phyloP scores from a whole-genome alignment of 1,140 invertebrate species.

The Bombus picipes region DNA sequence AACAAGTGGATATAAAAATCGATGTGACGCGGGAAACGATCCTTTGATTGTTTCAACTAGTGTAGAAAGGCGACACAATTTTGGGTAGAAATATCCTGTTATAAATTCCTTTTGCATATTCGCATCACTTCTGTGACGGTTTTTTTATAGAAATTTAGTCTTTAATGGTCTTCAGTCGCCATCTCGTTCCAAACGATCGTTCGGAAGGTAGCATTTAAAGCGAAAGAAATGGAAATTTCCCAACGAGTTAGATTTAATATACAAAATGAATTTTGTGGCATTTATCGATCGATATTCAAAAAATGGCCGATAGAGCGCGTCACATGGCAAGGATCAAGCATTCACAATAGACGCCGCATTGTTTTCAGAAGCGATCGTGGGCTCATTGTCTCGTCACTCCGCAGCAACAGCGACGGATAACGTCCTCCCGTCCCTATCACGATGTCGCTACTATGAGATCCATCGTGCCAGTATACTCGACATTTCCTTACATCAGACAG shows the following conservation, averaged over 20 bases:
- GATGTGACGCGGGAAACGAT: too few relatives aligned
- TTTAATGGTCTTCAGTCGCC: too few relatives aligned
- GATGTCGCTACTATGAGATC: slow-evolving; percentile 54
- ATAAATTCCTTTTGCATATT: too few relatives aligned
- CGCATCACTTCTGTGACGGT: too few relatives aligned
- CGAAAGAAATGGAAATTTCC: not conserved
- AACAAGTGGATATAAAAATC: too few relatives aligned
- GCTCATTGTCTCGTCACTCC: slow-evolving; percentile 8
- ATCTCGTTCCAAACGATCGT: too few relatives aligned
- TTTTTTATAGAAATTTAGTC: too few relatives aligned
- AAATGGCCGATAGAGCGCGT: slow-evolving; percentile 11
- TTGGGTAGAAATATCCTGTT: too few relatives aligned
- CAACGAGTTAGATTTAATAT: too few relatives aligned
- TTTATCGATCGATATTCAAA: slow-evolving; percentile 30
- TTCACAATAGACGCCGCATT: slow-evolving; percentile 29
- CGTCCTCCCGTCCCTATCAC: slow-evolving; percentile 34
- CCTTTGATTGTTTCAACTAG: too few relatives aligned
- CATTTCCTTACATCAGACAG: slow-evolving; percentile 34
- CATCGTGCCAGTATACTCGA: not conserved
- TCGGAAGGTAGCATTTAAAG: not conserved
- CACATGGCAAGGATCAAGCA: not conserved
- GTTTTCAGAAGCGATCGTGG: slow-evolving; percentile 45
- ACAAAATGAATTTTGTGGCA: not conserved
- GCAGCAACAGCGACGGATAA: slow-evolving; percentile 26
- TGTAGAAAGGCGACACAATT: too few relatives aligned